phyloP scores from a whole-genome alignment of 2,113 vertebrate species.

The Lepus timidus region DNA sequence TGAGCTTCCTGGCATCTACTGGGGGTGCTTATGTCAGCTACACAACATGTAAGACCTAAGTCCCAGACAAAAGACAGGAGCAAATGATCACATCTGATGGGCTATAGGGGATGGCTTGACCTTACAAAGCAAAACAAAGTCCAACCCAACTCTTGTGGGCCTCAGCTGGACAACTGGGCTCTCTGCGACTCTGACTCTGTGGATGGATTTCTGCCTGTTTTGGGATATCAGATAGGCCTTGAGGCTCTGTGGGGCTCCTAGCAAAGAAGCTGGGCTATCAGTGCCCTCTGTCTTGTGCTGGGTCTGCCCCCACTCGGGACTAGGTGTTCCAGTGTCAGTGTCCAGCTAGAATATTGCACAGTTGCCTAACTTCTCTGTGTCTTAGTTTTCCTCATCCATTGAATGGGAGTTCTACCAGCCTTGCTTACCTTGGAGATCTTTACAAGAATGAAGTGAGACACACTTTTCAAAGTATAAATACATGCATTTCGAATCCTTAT shows the following conservation, averaged over 20 bases:
- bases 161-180: background rate
- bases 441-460: background rate
- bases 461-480: background rate
- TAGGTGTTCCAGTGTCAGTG: background rate
- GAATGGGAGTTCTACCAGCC: background rate
- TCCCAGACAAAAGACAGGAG: background rate
- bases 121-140: background rate
- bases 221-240: background rate
- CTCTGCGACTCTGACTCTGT: background rate
- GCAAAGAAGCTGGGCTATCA: background rate
- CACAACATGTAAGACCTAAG: background rate
- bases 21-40: background rate
- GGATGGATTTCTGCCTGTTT: background rate
- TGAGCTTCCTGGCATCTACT: background rate
- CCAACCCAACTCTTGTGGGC: background rate
- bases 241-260: accelerated
- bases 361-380: background rate
- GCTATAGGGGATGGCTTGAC: background rate
- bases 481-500: background rate
- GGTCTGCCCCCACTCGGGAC: background rate
- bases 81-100: background rate
- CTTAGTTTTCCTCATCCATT: background rate
- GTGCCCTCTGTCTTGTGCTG: background rate
- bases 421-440: background rate
- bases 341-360: background rate